These are phyloP conservation scores for Diglossa cyanea DNA, from an alignment of 2,797 vertebrate species.

Conservation along the genomic window DNA sequence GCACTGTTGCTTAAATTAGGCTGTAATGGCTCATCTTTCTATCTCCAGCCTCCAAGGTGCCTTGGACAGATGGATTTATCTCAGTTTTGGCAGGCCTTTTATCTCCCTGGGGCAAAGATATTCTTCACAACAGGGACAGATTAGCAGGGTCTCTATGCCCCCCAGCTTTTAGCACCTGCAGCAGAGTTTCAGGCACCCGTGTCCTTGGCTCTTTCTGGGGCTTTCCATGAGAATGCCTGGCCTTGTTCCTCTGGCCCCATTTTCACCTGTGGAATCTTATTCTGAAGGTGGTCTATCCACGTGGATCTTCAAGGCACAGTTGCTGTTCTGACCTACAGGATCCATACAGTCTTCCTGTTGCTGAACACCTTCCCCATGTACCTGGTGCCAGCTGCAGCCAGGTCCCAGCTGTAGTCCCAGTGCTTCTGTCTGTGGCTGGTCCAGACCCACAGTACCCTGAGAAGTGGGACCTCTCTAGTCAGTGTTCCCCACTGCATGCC, in stretches of 20 bases:
- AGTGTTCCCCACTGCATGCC: not conserved
- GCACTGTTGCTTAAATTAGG: constrained; percentile 28
- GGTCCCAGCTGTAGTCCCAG: not conserved
- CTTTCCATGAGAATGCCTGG: not conserved
- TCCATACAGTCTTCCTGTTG: not conserved
- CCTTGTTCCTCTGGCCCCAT: not conserved
- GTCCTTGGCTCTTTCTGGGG: not conserved
- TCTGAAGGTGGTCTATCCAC: not conserved
- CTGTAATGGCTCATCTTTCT: not conserved
- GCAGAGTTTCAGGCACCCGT: not conserved
- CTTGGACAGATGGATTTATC: constrained; percentile 41
- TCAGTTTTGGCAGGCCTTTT: constrained; percentile 26
- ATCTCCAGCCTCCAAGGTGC: not conserved
- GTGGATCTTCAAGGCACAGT: not conserved
- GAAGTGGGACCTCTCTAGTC: not conserved
- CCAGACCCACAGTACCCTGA: not conserved
- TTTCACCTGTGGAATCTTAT: not conserved
- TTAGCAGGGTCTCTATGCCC: not conserved
- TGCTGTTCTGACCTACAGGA: not conserved
- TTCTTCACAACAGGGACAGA: not conserved
- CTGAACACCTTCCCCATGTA: not conserved
- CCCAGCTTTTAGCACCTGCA: not conserved
- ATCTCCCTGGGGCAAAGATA: not conserved
- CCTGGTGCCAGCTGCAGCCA: not conserved
- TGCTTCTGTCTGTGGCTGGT: not conserved